These are phyloP conservation scores for Heteromyza rotundicornis DNA, from an alignment of 2,888 invertebrate species.

Conservation along the genomic window DNA sequence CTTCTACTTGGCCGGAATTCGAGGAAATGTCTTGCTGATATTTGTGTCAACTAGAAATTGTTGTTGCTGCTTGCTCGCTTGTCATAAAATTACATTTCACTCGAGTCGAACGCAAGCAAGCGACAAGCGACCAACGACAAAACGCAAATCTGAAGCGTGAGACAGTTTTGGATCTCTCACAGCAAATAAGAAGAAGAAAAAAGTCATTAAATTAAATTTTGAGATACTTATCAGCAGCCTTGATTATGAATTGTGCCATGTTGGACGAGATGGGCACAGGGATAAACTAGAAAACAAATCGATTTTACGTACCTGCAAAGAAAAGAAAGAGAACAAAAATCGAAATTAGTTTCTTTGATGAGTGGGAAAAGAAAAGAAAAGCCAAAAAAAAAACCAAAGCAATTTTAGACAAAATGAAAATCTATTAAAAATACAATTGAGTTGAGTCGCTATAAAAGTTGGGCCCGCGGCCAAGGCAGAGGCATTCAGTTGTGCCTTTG, in stretches of 20 bases:
- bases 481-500: too few species aligned
- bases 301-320: slow-evolving; percentile 21
- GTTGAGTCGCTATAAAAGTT: too few species aligned
- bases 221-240: not conserved
- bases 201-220: slow-evolving; percentile 2
- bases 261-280: not conserved
- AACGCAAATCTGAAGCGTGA: too few species aligned
- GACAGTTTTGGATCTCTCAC: too few species aligned
- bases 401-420: not conserved
- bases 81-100: slow-evolving; percentile 1
- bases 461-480: too few species aligned
- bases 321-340: slow-evolving; percentile 10
- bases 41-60: not conserved
- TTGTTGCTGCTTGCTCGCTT: not conserved
- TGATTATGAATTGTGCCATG: not conserved
- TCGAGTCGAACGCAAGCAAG: not conserved
- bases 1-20: not conserved
- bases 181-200: too few species aligned
- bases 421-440: not conserved
- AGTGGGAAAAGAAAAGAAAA: not conserved
- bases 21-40: not conserved
- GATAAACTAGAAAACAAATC: too few species aligned
- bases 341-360: not conserved
- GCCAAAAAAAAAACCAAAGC: not conserved
- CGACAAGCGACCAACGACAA: too few species aligned